Evolutionary conservation across 1,140 invertebrate species (phyloP).

Genomic region (Drosophila gunungcola): DNA sequence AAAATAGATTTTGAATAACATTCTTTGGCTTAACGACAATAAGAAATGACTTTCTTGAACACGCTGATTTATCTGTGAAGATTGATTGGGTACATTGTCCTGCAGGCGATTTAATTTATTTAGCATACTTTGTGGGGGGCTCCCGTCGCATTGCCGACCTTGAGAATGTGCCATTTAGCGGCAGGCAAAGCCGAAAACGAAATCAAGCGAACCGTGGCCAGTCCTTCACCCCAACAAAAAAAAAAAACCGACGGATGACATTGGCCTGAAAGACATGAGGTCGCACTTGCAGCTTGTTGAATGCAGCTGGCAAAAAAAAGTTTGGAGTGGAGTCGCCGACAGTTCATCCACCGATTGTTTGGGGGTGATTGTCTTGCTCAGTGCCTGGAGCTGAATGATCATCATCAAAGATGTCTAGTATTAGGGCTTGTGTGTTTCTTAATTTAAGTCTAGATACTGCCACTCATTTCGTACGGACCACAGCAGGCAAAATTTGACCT

Average conservation of each 20-base stretch:
- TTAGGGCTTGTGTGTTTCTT: too few relatives aligned
- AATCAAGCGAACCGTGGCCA: constrained; percentile 10
- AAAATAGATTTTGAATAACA: not conserved
- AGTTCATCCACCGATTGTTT: not conserved
- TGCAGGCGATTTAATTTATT: constrained; percentile 3
- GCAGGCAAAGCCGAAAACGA: constrained; percentile 1
- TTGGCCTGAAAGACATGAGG: constrained; percentile 60
- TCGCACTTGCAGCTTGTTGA: constrained; percentile 67
- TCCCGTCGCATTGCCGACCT: not conserved
- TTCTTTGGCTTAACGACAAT: not conserved
- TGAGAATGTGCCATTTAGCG: constrained; percentile 6
- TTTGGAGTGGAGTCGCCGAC: constrained; percentile 5
- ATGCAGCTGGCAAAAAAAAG: constrained; percentile 32
- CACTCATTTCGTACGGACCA: too few relatives aligned
- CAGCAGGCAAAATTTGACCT: too few relatives aligned
- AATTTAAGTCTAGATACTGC: too few relatives aligned
- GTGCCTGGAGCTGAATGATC: not conserved
- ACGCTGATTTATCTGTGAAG: constrained; percentile 1
- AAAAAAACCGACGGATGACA: constrained; percentile 37
- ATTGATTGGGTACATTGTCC: constrained; percentile 11
- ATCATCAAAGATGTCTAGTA: not conserved
- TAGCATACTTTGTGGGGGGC: not conserved
- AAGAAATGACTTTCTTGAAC: constrained; percentile 1
- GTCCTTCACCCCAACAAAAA: constrained; percentile 22
- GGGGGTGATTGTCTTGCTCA: not conserved